A percentile compares a stretch with the other conserved stretches of the same genome.
Evolutionary conservation across 1,140 invertebrate species (phyloP).

Genomic region (Drosophila ercepeae): DNA sequence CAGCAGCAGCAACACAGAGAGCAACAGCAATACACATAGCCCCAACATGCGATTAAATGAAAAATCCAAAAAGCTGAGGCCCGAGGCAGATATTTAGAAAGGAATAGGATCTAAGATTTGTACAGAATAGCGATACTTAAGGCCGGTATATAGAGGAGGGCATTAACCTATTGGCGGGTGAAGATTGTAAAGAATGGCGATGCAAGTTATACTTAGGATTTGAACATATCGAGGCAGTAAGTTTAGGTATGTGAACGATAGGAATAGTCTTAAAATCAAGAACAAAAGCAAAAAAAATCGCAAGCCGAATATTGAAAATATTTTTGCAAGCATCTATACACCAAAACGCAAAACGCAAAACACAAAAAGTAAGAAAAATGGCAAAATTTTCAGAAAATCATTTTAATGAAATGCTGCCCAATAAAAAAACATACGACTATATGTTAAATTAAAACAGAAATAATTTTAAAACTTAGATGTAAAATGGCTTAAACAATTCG

Average conservation of each 20-base stretch:
- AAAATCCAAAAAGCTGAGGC: background rate
- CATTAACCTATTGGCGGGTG: background rate
- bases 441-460: constrained; percentile 50
- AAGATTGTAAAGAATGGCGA: constrained; percentile 32
- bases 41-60: constrained; percentile 28
- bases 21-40: constrained; percentile 63
- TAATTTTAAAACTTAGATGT: constrained; percentile 42
- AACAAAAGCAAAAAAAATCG: constrained; percentile 7
- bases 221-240: constrained; percentile 59
- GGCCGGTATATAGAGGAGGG: constrained; percentile 9
- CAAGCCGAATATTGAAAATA: constrained; percentile 39
- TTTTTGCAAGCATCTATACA: constrained; percentile 58
- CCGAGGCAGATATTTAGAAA: constrained; percentile 10
- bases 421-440: constrained; percentile 17
- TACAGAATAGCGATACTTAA: constrained; percentile 75
- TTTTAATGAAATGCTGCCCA: constrained; percentile 46
- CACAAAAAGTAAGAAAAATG: constrained; percentile 4
- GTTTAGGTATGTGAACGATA: constrained; percentile 51
- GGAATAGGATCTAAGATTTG: constrained; percentile 67
- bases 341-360: constrained; percentile 4
- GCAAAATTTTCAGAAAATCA: constrained; percentile 33
- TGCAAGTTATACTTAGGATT: constrained; percentile 45
- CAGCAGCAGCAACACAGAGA: constrained; percentile 41
- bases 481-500: constrained; percentile 49
- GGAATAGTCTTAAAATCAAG: constrained; percentile 27